Evolutionary conservation across 2,888 invertebrate species (phyloP).

Genomic region (Diarsia mendica): DNA sequence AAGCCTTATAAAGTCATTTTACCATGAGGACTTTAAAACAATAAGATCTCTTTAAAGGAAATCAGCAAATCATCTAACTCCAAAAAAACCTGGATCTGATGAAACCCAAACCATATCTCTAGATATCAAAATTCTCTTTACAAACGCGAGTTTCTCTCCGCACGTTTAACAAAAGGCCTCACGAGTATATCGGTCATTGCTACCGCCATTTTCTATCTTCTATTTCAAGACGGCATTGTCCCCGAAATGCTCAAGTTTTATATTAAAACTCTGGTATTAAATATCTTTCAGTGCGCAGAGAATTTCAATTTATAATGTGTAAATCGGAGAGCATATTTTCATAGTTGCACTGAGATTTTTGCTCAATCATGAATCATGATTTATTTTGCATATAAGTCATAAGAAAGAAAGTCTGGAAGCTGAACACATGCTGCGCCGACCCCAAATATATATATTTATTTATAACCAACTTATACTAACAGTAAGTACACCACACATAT

Average conservation of each 20-base stretch:
- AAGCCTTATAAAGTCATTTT: not conserved
- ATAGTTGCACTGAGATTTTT: not conserved
- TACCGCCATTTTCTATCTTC: conserved; percentile 41
- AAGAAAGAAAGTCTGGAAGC: not conserved
- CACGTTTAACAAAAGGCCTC: conserved; percentile 32
- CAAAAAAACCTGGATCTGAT: conserved; percentile 3
- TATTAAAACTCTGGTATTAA: conserved; percentile 26
- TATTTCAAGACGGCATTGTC: conserved; percentile 34
- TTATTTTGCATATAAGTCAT: not conserved
- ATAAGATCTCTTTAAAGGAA: not conserved
- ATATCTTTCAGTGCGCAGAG: conserved; percentile 3
- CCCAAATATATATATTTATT: too few relatives aligned
- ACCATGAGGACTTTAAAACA: not conserved
- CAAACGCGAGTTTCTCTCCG: conserved; percentile 21
- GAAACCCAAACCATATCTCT: conserved; percentile 19
- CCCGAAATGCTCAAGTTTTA: conserved; percentile 27
- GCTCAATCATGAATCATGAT: not conserved
- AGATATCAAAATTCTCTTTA: conserved; percentile 20
- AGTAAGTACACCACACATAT: too few relatives aligned
- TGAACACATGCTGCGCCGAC: not conserved
- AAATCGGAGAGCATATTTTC: not conserved
- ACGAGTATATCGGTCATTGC: conserved; percentile 47
- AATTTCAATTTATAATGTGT: not conserved
- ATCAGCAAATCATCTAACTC: conserved; percentile 3
- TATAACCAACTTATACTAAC: too few relatives aligned